Evolutionary conservation across 2,113 vertebrate genomes (phyloP).

Genomic region (Semicossyphus pulcher): DNA sequence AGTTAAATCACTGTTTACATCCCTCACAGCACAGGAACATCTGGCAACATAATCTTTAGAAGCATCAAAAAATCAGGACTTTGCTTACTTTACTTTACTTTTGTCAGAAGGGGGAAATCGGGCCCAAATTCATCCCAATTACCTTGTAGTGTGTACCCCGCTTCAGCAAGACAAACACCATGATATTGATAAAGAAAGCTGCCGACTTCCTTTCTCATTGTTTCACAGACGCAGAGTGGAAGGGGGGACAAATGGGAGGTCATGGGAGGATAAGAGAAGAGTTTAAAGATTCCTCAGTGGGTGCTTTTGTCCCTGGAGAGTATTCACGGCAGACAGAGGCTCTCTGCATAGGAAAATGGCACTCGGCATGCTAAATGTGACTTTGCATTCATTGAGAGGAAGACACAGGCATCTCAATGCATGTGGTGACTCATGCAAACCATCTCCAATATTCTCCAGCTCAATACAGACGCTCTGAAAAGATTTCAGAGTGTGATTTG

Average conservation of each 20-base stretch:
- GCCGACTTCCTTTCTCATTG: conserved; percentile 61
- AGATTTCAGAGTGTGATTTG: conserved; percentile 48
- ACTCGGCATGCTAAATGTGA: conserved; percentile 75
- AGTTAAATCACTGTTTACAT: no score
- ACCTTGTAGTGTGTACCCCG: no score
- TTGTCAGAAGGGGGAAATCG: no score
- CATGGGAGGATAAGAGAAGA: conserved; percentile 52
- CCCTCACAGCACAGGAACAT: no score
- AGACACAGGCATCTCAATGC: conserved; percentile 68
- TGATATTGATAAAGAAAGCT: conserved; percentile 56
- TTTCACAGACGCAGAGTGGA: conserved; percentile 35
- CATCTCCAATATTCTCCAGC: conserved; percentile 47
- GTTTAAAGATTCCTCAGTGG: conserved; percentile 65
- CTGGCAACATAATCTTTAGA: no score
- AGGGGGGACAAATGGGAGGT: conserved; percentile 32
- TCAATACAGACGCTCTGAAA: conserved; percentile 37
- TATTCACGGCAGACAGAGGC: conserved; percentile 67
- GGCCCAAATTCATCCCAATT: no score
- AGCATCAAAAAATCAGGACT: no score
- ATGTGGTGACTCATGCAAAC: conserved; percentile 74
- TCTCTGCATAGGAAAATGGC: conserved; percentile 66
- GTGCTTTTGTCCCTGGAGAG: conserved; percentile 69
- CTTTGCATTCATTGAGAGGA: conserved; percentile 75
- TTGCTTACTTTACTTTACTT: no score
- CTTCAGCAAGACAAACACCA: conserved; percentile 63